Percentiles rank a stretch among this genome's conserved stretches.
These are phyloP conservation scores for Kuschelorhynchus macadamiae DNA, from an alignment of 2,888 invertebrate genomes.

Conservation along the genomic window DNA sequence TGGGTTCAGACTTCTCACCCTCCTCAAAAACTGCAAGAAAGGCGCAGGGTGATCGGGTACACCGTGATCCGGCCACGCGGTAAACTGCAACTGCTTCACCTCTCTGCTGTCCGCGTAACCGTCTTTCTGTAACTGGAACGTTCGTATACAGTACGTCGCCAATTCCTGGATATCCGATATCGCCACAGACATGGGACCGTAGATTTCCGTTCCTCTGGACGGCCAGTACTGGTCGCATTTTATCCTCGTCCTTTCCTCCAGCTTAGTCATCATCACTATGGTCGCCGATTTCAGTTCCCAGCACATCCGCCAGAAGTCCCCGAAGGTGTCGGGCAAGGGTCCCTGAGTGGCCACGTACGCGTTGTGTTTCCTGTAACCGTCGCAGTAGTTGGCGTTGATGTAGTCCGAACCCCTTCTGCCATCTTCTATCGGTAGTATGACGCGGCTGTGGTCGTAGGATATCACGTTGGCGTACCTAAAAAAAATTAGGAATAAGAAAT, in stretches of 20 bases:
- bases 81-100: constrained; percentile 97
- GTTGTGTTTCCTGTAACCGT: constrained; percentile 98
- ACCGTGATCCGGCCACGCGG: constrained; percentile 99
- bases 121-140: constrained; percentile 90
- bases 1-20: constrained; percentile 92
- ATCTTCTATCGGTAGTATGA: constrained; percentile 91
- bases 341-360: constrained; percentile 99
- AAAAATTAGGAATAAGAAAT: no score
- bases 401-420: constrained; percentile 95
- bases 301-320: constrained; percentile 99
- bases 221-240: constrained; percentile 99
- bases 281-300: constrained; percentile 97
- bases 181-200: constrained; percentile 94
- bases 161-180: constrained; percentile 96
- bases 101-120: constrained; percentile 91
- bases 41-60: constrained; percentile 99
- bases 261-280: constrained; percentile 99
- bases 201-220: constrained; percentile 91
- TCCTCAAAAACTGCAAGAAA: constrained; percentile 94
- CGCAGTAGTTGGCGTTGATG: constrained; percentile 99
- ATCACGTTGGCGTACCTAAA: constrained; percentile 93
- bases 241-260: constrained; percentile 96
- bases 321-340: constrained; percentile 96
- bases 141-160: constrained; percentile 97
- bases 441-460: constrained; percentile 98